phyloP scores from a whole-genome alignment of 1,140 invertebrate genomes.

The honey bee (Apis mellifera) region DNA sequence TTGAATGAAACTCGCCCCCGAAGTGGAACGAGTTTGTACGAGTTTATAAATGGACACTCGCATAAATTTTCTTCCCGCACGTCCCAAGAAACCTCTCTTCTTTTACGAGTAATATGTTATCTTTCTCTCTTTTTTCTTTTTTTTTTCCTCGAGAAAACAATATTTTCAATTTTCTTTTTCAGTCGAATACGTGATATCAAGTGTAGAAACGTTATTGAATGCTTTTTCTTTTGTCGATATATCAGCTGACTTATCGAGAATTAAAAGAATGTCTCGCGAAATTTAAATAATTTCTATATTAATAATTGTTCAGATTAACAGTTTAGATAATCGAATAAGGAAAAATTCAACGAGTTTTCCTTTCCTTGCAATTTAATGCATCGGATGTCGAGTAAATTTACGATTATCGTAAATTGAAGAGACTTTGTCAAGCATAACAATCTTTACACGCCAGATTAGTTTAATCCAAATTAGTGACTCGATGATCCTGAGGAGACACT shows the following conservation, averaged over 20 bases:
- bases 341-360: background rate
- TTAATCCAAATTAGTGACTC: background rate
- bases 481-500: background rate
- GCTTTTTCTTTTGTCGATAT: too few relatives aligned
- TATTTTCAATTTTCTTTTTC: too few relatives aligned
- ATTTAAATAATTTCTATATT: too few relatives aligned
- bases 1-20: slow-evolving; percentile 10
- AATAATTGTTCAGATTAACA: too few relatives aligned
- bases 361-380: background rate
- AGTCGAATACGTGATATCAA: too few relatives aligned
- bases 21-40: slow-evolving; percentile 28
- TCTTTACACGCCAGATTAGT: slow-evolving; percentile 6
- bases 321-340: too few relatives aligned
- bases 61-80: slow-evolving; percentile 20
- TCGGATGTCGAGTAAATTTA: background rate
- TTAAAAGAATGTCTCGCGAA: too few relatives aligned
- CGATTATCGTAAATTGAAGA: background rate
- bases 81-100: background rate
- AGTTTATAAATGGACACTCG: slow-evolving; percentile 17
- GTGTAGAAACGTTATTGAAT: too few relatives aligned
- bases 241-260: too few relatives aligned
- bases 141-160: too few relatives aligned
- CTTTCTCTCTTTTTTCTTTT: background rate
- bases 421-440: background rate
- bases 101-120: background rate